These are phyloP conservation scores for Homarus americanus DNA, from an alignment of 1,140 invertebrate species.

Conservation along the genomic window DNA sequence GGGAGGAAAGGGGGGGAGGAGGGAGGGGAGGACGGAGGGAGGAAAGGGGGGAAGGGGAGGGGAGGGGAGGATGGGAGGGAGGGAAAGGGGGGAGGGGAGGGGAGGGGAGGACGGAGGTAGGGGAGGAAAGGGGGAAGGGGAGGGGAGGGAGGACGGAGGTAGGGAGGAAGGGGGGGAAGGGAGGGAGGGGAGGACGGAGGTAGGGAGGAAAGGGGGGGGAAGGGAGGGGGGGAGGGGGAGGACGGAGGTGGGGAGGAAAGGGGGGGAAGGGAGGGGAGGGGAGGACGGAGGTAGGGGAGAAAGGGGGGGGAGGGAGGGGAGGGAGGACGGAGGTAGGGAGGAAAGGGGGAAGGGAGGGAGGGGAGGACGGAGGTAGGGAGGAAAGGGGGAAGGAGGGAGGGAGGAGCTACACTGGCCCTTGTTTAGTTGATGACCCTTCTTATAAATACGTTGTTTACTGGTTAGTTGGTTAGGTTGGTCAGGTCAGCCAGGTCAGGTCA, in stretches of 20 bases:
- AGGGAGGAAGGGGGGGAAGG: background rate
- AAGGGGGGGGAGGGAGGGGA: background rate
- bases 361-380: background rate
- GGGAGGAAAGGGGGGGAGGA: background rate
- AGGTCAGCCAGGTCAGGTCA: too few species aligned
- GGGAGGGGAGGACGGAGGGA: background rate
- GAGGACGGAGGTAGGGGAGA: background rate
- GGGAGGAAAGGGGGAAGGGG: slow-evolving; percentile 5
- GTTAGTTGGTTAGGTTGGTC: too few species aligned
- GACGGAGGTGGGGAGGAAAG: background rate
- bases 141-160: background rate
- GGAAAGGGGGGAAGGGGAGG: background rate
- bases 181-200: background rate
- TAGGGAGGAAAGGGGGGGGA: background rate
- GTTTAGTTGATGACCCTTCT: too few species aligned
- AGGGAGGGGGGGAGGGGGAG: background rate
- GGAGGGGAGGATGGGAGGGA: background rate
- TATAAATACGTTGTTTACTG: too few species aligned
- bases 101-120: background rate
- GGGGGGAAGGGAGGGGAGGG: background rate
- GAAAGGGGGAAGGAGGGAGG: too few species aligned
- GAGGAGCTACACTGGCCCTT: too few species aligned
- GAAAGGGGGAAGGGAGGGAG: background rate
- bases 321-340: background rate
- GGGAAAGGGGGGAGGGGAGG: slow-evolving; percentile 21